Base-by-base conservation (phyloP, 1,140 invertebrate genomes). In the Drosophila sproati region DNA sequence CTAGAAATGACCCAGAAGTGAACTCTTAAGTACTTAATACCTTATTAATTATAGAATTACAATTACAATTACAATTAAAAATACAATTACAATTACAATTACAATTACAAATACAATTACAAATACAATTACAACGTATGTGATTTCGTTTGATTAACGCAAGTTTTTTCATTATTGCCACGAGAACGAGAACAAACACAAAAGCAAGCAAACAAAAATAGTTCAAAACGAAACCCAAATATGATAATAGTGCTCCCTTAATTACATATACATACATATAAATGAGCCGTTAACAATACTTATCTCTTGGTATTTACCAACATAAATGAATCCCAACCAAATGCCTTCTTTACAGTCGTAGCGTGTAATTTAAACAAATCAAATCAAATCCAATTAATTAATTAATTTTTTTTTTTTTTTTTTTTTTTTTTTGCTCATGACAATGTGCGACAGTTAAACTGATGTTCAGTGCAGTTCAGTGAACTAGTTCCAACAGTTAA, bases 291-390 rank as follows among this genome's bases (percentile, higher is more conserved):
- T 69, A 54, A 50, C 20, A 47, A 37, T 48, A 56, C 32, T 48
- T 66, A 66, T 56, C 57, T 66, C 61, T 20, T 20, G 20, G 20
- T 20, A 1, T 20, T 20, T 20, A 20, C 20, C 20, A 20, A 20
- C 20, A 20, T 20, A 20, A 20, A 20, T 20, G 20, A 72, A 56
- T 72, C 61, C 69, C 68, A 71, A 71, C 61, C 66, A 77, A 73
- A 66, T 77, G 73, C 73, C 73, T 77, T 77, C 69, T 77, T 77
- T 77, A 73, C 73, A 77, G 68, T 59, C 54, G 47, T 76, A 72
- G 67, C 7, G 35, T 20, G 57, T 73, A 75, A 69, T 62, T 34
- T 10, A 39, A 39, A 50, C 8, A 39, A 20, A 55, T n/a, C 32
- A 12, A 50, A 47, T 47, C n/a, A 3, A 20, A 32, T 12, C 2